Evolutionary conservation across 2,797 vertebrate genomes (phyloP).

Genomic region (Gallirallus australis): DNA sequence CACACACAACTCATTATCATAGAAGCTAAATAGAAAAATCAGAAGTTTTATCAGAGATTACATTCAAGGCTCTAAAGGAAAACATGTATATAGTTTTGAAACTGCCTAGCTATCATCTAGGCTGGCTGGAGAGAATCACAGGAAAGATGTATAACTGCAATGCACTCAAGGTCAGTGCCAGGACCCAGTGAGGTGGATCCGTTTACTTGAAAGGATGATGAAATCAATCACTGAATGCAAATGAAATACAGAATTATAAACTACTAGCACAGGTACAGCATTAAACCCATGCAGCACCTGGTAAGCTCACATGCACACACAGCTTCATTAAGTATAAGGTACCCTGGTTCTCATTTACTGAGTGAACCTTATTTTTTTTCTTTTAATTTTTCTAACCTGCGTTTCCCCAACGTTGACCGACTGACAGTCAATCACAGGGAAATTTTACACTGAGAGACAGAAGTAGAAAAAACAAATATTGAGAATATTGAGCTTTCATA

Average conservation of each 20-base stretch:
- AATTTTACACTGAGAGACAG: not conserved
- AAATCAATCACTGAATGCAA: not conserved
- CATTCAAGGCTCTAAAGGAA: not conserved
- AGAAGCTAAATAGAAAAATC: not conserved
- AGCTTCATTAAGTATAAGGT: not conserved
- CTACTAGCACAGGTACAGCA: not conserved
- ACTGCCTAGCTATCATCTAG: not conserved
- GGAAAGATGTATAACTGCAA: not conserved
- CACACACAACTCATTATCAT: not conserved
- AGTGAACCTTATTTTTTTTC: not conserved
- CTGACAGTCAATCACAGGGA: not conserved
- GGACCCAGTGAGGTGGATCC: not conserved
- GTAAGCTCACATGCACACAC: not conserved
- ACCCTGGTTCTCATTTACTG: not conserved
- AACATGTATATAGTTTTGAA: not conserved
- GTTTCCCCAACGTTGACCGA: not conserved
- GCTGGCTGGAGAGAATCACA: not conserved
- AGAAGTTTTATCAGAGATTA: constrained; percentile 16
- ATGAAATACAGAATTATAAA: not conserved
- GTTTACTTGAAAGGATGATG: not conserved
- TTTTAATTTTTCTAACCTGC: not conserved
- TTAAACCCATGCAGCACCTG: not conserved
- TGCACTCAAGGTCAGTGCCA: not conserved
- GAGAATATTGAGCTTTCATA: not conserved
- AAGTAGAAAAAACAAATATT: not conserved